These are phyloP conservation scores for Mesocentrotus franciscanus DNA, from an alignment of 53 echinoderm and acorn worm species.

Conservation along the genomic window DNA sequence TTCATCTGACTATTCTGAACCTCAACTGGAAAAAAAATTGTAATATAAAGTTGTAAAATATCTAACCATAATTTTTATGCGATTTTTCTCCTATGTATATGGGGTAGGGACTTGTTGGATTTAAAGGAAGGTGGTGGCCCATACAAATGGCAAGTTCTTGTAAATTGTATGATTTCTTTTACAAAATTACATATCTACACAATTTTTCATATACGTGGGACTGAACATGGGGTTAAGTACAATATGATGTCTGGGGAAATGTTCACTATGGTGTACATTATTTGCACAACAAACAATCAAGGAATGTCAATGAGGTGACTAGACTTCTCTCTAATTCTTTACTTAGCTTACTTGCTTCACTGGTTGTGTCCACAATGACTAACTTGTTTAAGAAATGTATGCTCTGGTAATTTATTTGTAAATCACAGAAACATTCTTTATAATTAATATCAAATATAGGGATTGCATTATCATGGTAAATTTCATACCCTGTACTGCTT, in stretches of 20 bases:
- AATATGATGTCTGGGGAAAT: background rate
- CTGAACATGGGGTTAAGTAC: background rate
- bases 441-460: background rate
- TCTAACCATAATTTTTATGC: background rate
- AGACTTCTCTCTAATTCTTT: background rate
- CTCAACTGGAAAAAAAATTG: background rate
- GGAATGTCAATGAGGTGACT: slow-evolving; percentile 5
- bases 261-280: background rate
- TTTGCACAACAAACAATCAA: slow-evolving; percentile 12
- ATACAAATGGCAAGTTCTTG: background rate
- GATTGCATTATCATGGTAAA: background rate
- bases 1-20: background rate
- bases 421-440: background rate
- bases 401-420: background rate
- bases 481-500: background rate
- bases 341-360: background rate
- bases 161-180: background rate
- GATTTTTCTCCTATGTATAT: background rate
- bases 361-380: background rate
- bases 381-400: background rate
- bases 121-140: background rate
- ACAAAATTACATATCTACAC: background rate
- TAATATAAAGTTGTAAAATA: background rate
- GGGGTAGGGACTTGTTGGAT: background rate
- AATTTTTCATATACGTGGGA: background rate